Conservation (phyloP, 2,888 invertebrate genomes). For the Melangyna quadrimaculata region DNA sequence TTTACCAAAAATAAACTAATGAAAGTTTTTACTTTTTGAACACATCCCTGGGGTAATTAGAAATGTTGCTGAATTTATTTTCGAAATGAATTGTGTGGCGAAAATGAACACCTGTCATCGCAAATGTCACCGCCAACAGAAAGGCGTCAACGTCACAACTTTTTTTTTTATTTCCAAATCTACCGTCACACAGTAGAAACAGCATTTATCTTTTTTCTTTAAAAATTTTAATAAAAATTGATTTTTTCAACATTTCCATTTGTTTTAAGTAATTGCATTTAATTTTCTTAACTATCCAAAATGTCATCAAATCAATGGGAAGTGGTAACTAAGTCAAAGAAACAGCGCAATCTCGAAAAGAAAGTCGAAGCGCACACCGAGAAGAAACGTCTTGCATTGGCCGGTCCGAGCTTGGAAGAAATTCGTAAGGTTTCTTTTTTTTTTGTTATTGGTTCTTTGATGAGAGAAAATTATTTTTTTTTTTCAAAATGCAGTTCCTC, state of each 20-base stretch:
- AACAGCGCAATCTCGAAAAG: slow-evolving; percentile 82
- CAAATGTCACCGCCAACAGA: slow-evolving; percentile 46
- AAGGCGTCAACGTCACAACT: slow-evolving; percentile 69
- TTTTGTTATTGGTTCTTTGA: neutral
- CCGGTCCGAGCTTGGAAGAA: slow-evolving; percentile 88
- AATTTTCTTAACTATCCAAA: slow-evolving; percentile 8
- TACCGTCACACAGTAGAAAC: slow-evolving; percentile 1
- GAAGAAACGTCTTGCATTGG: slow-evolving; percentile 82
- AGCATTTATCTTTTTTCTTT: slow-evolving; percentile 37
- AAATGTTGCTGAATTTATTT: slow-evolving; percentile 50
- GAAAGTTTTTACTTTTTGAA: neutral
- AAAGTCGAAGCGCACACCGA: slow-evolving; percentile 82
- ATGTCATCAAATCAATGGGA: slow-evolving; percentile 86
- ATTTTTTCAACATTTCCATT: slow-evolving; percentile 30
- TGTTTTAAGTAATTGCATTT: slow-evolving; percentile 27
- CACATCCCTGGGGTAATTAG: slow-evolving; percentile 17
- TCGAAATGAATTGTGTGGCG: neutral
- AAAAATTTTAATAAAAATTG: slow-evolving; percentile 13
- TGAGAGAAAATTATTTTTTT: neutral
- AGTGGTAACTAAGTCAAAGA: slow-evolving; percentile 87
- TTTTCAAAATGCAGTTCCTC: slow-evolving; percentile 83
- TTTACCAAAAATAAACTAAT: slow-evolving; percentile 19
- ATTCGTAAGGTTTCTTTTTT: slow-evolving; percentile 84
- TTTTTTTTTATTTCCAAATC: slow-evolving; percentile 25
- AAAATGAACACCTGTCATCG: neutral